Evolutionary conservation across 2,797 vertebrate genomes (phyloP), one percentile per base, ranked within the genome.

Genomic region (Arrhamphus sclerolepis): DNA sequence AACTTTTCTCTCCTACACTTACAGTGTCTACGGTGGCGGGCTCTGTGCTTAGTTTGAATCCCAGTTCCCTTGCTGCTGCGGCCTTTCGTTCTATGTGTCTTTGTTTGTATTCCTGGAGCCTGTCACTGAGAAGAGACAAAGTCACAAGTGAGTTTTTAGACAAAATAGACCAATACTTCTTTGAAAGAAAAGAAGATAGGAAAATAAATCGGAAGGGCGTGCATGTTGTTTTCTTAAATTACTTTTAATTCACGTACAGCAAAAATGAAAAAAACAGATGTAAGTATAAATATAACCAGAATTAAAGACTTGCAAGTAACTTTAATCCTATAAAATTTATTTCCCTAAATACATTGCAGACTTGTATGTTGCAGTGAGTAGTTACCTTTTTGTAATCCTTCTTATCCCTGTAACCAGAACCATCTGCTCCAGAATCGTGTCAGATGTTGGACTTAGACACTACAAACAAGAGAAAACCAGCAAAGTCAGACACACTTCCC

Each of bases 351-450:
- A n/a, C n/a, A n/a, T n/a, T n/a, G n/a, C 4, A 20, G 9, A 20
- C 42, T 44, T 2, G 1, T 3, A 60, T 49, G 16, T 1, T 41
- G 2, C 2, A 34, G 7, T 53, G 21, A 18, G 46, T 49, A 28
- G 65, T 83, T 84, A 95, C 94, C 91, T 92, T 44, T 88, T 66
- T 72, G 86, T 78, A 19, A 90, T 80, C 52, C 66, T 89, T 65
- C 84, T 87, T 80, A 95, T 92, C 46, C 92, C 92, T 13, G 92
- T 92, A 42, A 93, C 60, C 59, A 95, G 80, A 72, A 89, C 91
- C 69, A 95, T 80, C 81, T 94, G 94, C 68, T 95, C 93, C 83
- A 93, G 78, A 47, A 85, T 75, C 2, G 83, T 89, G 0, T 94
- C 92, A 14, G 72, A 55, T 62, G 92, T 82, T 11, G 92, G 89